Evolutionary conservation across 2,113 vertebrate genomes (phyloP).

Genomic region (Fulica atra): DNA sequence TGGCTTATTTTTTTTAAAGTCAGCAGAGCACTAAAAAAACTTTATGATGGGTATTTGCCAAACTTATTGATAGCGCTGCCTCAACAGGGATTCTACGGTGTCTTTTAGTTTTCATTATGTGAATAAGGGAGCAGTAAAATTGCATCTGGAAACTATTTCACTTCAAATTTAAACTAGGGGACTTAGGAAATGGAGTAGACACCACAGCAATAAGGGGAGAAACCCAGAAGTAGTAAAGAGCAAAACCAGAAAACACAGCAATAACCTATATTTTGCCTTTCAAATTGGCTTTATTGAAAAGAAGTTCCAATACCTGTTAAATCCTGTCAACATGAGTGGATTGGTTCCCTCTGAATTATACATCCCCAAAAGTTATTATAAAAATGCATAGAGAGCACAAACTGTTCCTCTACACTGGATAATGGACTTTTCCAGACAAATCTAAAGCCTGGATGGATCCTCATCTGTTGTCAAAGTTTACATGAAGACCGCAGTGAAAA

Average conservation of each 20-base stretch:
- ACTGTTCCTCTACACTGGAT: not conserved
- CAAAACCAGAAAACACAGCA: not conserved
- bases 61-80: constrained; percentile 21
- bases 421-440: not conserved
- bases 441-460: not conserved
- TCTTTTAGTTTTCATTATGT: constrained; percentile 52
- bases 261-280: not conserved
- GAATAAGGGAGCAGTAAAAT: constrained; percentile 47
- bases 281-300: not conserved
- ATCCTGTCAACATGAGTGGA: not conserved
- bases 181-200: constrained; percentile 19
- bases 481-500: not conserved
- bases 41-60: not conserved
- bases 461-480: not conserved
- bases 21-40: not conserved
- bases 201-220: not conserved
- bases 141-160: constrained; percentile 58
- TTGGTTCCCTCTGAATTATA: not conserved
- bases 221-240: not conserved
- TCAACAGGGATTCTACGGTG: constrained; percentile 9
- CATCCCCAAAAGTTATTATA: not conserved
- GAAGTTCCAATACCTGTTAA: not conserved
- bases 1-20: not conserved
- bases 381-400: not conserved
- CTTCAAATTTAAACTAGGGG: constrained; percentile 5